phyloP scores from a whole-genome alignment of 2,797 vertebrate species.

The Squalus acanthias region DNA sequence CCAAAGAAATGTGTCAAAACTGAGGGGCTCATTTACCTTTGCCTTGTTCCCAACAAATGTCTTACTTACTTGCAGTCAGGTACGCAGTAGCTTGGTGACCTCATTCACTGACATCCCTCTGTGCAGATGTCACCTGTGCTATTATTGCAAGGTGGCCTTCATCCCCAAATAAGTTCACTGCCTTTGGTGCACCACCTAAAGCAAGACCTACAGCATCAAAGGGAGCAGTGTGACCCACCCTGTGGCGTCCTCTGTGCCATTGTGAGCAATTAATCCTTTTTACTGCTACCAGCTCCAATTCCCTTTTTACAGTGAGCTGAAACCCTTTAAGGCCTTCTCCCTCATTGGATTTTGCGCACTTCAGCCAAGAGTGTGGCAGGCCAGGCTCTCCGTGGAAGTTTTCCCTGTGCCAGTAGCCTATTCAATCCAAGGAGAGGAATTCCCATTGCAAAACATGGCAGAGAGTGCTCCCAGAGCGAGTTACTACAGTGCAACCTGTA shows the following conservation, averaged over 20 bases:
- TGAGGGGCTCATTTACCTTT: too few species aligned
- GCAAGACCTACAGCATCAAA: neutral
- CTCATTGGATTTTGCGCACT: neutral
- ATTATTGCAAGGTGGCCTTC: neutral
- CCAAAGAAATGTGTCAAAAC: too few species aligned
- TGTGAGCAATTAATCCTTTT: neutral
- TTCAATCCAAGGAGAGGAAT: neutral
- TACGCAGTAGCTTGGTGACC: too few species aligned
- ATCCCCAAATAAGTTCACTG: neutral
- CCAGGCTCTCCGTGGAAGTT: too few species aligned
- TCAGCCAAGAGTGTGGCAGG: neutral
- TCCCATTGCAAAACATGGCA: too few species aligned
- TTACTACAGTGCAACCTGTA: neutral
- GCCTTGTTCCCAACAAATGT: too few species aligned
- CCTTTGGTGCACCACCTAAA: neutral
- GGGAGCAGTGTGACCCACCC: too few species aligned
- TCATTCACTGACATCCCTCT: too few species aligned
- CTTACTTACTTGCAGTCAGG: too few species aligned
- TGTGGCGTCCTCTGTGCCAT: neutral
- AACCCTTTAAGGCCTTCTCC: neutral
- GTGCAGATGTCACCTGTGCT: neutral
- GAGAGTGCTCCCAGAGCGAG: too few species aligned
- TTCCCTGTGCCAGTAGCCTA: neutral
- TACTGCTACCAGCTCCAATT: neutral
- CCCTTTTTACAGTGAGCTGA: neutral